Conservation (phyloP, 2,888 invertebrate genomes). For the Cordilura impudica region DNA sequence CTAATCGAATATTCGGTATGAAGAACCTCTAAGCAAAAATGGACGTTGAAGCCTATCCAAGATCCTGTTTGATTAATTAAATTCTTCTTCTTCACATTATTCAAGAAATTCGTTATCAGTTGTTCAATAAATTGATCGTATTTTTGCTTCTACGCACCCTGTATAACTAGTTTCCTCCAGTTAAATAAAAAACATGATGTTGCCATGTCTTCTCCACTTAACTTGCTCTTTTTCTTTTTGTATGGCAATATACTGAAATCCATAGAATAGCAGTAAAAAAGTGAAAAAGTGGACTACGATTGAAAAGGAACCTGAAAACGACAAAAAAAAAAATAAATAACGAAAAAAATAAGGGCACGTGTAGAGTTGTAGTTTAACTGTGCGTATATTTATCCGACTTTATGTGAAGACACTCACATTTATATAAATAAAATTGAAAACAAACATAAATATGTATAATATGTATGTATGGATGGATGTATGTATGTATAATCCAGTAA, state of each 20-base stretch:
- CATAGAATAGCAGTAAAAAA: conserved; percentile 56
- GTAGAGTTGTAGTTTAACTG: conserved; percentile 65
- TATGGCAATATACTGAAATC: conserved; percentile 33
- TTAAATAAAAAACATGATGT: conserved; percentile 9
- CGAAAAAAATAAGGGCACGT: conserved; percentile 72
- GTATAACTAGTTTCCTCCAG: conserved; percentile 22
- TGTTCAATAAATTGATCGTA: no score
- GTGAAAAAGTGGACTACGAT: conserved; percentile 53
- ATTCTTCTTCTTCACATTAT: no score
- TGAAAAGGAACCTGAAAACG: conserved; percentile 60
- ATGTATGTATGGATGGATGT: not conserved
- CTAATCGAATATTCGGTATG: no score
- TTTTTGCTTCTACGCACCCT: conserved; percentile 41
- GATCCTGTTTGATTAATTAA: no score
- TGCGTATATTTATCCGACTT: conserved; percentile 55
- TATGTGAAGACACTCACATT: conserved; percentile 10
- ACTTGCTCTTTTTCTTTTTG: conserved; percentile 49
- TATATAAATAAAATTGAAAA: not conserved
- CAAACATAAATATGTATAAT: conserved; percentile 23
- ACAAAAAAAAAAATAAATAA: conserved; percentile 36
- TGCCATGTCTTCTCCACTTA: conserved; percentile 41
- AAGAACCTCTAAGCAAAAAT: no score
- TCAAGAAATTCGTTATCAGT: no score
- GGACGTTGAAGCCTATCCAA: no score
- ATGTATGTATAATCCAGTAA: conserved; percentile 45